Conservation (phyloP, 2,797 vertebrate genomes). For the Phalanger gymnotis region DNA sequence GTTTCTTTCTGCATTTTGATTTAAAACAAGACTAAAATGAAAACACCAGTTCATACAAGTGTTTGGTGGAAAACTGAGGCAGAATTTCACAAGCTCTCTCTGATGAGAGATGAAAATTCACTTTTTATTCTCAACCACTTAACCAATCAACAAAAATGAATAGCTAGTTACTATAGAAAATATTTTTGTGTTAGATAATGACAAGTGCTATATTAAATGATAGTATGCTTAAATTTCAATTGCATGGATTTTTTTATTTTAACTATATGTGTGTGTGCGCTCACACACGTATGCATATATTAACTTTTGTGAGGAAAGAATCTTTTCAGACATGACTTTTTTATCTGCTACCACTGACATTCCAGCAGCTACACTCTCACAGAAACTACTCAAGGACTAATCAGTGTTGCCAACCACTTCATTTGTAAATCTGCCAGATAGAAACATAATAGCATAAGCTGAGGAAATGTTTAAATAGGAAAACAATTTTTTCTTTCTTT, state of each 20-base stretch:
- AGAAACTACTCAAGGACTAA: not conserved
- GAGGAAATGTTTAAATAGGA: not conserved
- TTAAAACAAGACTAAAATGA: not conserved
- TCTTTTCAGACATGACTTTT: not conserved
- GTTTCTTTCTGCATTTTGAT: not conserved
- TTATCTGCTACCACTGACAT: not conserved
- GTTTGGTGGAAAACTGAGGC: not conserved
- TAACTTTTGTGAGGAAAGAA: not conserved
- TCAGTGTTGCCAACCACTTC: not conserved
- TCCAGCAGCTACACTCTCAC: not conserved
- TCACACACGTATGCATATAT: not conserved
- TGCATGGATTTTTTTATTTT: not conserved
- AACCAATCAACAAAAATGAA: not conserved
- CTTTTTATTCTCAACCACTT: not conserved
- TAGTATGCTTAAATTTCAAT: not conserved
- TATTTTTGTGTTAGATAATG: not conserved
- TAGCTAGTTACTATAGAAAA: not conserved
- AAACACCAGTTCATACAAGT: not conserved
- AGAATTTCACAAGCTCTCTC: not conserved
- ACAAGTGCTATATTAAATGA: not conserved
- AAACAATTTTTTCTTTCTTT: no score
- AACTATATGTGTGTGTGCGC: not conserved
- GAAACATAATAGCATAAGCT: not conserved
- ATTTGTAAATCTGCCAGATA: not conserved
- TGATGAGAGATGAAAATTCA: not conserved